Conservation (phyloP, 2,888 invertebrate species). For the Cyrtodaria siliqua region DNA sequence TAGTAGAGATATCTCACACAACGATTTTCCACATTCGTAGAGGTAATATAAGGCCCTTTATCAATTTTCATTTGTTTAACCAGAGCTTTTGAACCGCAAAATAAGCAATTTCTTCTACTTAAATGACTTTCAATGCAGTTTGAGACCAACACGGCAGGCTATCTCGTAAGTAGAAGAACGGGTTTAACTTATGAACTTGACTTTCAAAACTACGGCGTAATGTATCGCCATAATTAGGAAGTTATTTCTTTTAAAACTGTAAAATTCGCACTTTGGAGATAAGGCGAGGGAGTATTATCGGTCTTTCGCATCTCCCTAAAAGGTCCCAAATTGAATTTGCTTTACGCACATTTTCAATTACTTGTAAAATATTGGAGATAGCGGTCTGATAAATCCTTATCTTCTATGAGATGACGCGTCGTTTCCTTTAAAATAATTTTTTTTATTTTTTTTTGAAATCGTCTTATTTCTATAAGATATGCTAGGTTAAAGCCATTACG, state of each 20-base stretch:
- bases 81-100: slow-evolving; percentile 4
- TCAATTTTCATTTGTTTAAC: slow-evolving; percentile 12
- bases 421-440: background rate
- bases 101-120: slow-evolving; percentile 24
- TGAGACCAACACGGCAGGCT: background rate
- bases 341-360: slow-evolving; percentile 8
- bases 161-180: too few relatives aligned
- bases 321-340: slow-evolving; percentile 35
- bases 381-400: background rate
- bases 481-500: too few relatives aligned
- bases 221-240: slow-evolving; percentile 21
- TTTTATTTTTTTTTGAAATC: too few relatives aligned
- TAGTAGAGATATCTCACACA: background rate
- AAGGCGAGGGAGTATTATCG: slow-evolving; percentile 26
- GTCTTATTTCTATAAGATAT: too few relatives aligned
- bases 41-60: slow-evolving; percentile 2
- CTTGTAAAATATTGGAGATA: background rate
- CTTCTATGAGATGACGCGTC: slow-evolving; percentile 1
- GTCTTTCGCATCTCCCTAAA: slow-evolving; percentile 8
- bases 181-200: slow-evolving; percentile 19
- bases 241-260: slow-evolving; percentile 16
- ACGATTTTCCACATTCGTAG: background rate
- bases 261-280: slow-evolving; percentile 37
- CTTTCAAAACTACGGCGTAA: slow-evolving; percentile 5
- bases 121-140: slow-evolving; percentile 29